Evolutionary conservation across 2,797 vertebrate genomes (phyloP).

Genomic region (Molothrus aeneus): DNA sequence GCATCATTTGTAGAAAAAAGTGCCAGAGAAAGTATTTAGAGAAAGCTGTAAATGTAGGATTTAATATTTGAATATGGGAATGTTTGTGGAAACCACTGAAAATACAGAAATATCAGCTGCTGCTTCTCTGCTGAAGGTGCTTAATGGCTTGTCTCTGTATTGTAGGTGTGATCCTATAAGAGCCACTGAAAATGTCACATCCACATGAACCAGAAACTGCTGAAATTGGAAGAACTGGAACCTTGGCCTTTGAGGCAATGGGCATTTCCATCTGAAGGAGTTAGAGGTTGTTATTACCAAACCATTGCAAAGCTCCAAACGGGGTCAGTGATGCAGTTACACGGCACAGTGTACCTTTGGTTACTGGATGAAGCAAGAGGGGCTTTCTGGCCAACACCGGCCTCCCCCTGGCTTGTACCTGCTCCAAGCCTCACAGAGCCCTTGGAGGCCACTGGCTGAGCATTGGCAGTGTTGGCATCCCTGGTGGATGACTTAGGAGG

Average conservation of each 20-base stretch:
- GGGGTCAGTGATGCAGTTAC: constrained; percentile 60
- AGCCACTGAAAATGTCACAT: neutral
- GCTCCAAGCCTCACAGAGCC: constrained; percentile 65
- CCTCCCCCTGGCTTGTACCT: constrained; percentile 64
- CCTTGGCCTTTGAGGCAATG: neutral
- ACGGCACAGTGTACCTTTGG: constrained; percentile 65
- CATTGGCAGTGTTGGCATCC: constrained; percentile 59
- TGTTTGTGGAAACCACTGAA: neutral
- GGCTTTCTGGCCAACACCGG: constrained; percentile 60
- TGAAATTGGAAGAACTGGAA: neutral
- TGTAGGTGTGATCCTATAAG: neutral
- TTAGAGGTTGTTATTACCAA: constrained; percentile 71
- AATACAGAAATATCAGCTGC: neutral
- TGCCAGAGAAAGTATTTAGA: neutral
- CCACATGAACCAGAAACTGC: neutral
- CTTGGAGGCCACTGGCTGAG: constrained; percentile 64
- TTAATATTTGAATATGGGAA: neutral
- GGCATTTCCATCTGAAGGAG: neutral
- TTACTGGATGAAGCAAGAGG: constrained; percentile 66
- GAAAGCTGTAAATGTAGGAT: neutral
- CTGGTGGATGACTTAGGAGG: constrained; percentile 49
- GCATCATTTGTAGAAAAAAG: neutral
- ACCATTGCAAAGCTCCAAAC: constrained; percentile 69
- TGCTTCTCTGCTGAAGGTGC: neutral
- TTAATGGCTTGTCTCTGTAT: neutral